These are phyloP conservation scores for Sternarchorhynchus goeldii DNA, from an alignment of 2,797 vertebrate species.

Conservation along the genomic window DNA sequence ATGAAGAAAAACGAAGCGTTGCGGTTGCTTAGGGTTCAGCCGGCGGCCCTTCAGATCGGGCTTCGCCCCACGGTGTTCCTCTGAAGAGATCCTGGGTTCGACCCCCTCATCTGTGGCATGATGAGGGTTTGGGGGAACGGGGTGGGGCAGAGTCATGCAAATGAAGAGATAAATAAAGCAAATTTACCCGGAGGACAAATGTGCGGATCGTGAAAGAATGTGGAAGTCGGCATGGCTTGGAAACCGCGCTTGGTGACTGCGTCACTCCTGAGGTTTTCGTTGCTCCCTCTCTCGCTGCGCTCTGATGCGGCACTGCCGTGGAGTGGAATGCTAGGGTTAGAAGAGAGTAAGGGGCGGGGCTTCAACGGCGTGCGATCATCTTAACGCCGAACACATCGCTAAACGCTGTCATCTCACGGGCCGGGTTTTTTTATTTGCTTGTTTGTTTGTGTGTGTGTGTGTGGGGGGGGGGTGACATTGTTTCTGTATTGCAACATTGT, in stretches of 20 bases:
- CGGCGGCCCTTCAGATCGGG: constrained; percentile 7
- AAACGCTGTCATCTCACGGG: too few relatives aligned
- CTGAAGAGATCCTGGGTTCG: constrained; percentile 6
- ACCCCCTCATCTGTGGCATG: not conserved
- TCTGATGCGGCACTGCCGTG: constrained; percentile 14
- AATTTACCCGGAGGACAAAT: constrained; percentile 53
- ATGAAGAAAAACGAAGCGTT: constrained; percentile 32
- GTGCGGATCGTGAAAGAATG: constrained; percentile 70
- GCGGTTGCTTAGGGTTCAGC: constrained; percentile 21
- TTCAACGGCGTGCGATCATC: constrained; percentile 29
- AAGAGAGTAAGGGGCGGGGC: not conserved
- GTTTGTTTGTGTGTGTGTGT: not conserved
- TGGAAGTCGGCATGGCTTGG: constrained; percentile 71
- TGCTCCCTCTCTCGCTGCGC: constrained; percentile 13
- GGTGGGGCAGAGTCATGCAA: constrained; percentile 54
- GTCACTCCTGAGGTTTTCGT: constrained; percentile 69
- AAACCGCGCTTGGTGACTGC: constrained; percentile 70
- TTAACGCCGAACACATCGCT: not conserved
- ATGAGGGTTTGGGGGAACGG: not conserved
- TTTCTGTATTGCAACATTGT: not conserved
- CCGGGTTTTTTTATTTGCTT: not conserved
- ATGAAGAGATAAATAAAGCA: constrained; percentile 71
- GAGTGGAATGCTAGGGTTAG: constrained; percentile 38
- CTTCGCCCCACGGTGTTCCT: not conserved
- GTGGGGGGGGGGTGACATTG: not conserved